Evolutionary conservation across 2,113 vertebrate species (phyloP).

Genomic region (Eulemur rufifrons): DNA sequence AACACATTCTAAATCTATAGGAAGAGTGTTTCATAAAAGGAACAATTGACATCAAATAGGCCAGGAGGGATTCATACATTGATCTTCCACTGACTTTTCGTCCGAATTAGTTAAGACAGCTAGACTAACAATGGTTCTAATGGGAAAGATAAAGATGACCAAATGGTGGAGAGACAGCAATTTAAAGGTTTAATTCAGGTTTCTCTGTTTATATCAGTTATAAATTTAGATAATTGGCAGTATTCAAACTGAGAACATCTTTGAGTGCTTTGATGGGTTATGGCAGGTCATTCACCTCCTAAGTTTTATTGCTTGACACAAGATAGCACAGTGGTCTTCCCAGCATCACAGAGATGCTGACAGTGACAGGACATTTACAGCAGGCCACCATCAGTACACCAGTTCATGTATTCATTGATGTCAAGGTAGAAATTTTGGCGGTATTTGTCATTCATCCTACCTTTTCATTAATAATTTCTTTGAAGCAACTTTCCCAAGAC

Average conservation of each 20-base stretch:
- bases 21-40: constrained; percentile 32
- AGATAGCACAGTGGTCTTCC: not conserved
- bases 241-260: not conserved
- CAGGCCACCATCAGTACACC: not conserved
- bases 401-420: not conserved
- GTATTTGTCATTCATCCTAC: not conserved
- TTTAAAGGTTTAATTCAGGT: not conserved
- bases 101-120: constrained; percentile 27
- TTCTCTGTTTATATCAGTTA: constrained; percentile 39
- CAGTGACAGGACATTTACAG: not conserved
- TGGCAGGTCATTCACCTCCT: not conserved
- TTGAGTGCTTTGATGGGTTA: not conserved
- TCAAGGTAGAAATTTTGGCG: not conserved
- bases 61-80: constrained; percentile 19
- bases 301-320: not conserved
- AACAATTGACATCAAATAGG: not conserved
- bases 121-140: constrained; percentile 27
- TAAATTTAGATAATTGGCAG: constrained; percentile 39
- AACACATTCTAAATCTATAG: not conserved
- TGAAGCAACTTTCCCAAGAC: not conserved
- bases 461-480: not conserved
- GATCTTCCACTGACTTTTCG: constrained; percentile 1
- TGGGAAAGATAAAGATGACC: constrained; percentile 41
- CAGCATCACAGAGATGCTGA: not conserved
- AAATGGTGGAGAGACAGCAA: not conserved